Evolutionary conservation across 2,113 vertebrate species (phyloP).

Genomic region (Anhinga anhinga): DNA sequence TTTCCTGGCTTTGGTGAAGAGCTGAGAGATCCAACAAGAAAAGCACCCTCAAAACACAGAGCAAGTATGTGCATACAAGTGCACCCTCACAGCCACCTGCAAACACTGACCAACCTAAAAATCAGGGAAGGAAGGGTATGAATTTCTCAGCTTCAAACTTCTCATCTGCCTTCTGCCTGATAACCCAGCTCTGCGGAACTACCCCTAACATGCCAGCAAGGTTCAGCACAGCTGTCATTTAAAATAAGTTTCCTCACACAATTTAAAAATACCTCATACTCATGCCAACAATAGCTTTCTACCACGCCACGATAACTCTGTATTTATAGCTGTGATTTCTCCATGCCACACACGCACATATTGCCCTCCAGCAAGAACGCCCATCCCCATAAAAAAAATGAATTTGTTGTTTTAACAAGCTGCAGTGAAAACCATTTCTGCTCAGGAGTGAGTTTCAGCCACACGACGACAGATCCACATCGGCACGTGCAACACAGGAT

Average conservation of each 20-base stretch:
- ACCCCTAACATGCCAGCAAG: not conserved
- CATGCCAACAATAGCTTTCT: not conserved
- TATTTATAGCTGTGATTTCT: not conserved
- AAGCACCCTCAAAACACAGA: fast-evolving
- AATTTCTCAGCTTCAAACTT: not conserved
- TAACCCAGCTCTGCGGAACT: not conserved
- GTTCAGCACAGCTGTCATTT: not conserved
- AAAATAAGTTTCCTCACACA: not conserved
- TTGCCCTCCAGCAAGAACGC: not conserved
- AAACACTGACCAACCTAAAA: not conserved
- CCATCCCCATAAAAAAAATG: not conserved
- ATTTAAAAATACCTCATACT: not conserved
- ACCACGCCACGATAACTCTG: not conserved
- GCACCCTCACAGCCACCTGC: not conserved
- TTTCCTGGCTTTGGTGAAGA: not conserved
- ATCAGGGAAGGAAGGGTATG: not conserved
- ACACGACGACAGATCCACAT: not conserved
- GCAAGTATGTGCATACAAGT: not conserved
- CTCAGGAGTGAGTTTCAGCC: not conserved
- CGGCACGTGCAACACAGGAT: not conserved
- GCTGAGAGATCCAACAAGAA: not conserved
- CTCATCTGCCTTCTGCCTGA: not conserved
- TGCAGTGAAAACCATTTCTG: not conserved
- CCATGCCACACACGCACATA: fast-evolving
- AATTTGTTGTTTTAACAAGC: not conserved